Conservation (phyloP, 2,113 vertebrate genomes). For the Puntigrus tetrazona region DNA sequence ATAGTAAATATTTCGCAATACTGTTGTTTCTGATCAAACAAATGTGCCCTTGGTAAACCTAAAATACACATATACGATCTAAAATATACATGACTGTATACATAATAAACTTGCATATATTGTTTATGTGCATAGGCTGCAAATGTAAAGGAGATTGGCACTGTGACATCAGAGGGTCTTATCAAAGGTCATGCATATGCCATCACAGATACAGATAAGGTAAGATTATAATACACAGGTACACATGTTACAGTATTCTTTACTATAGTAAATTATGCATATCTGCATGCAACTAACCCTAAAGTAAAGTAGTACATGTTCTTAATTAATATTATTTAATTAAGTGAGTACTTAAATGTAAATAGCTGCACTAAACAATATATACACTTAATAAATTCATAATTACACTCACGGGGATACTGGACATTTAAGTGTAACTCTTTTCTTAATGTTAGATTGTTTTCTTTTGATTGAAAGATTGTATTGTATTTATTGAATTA, state of each 20-base stretch:
- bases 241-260: no score
- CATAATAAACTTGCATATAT: slow-evolving; percentile 12
- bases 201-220: slow-evolving; percentile 74
- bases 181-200: slow-evolving; percentile 80
- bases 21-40: neutral
- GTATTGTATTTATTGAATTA: neutral
- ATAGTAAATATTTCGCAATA: neutral
- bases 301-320: neutral
- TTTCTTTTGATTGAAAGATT: neutral
- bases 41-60: neutral
- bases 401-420: neutral
- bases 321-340: no score
- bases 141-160: slow-evolving; percentile 66
- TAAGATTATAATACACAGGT: neutral
- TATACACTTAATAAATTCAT: no score
- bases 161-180: slow-evolving; percentile 71
- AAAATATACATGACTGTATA: neutral
- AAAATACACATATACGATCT: neutral
- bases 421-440: neutral
- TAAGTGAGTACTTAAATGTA: no score
- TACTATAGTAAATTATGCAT: neutral
- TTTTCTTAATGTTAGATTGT: neutral
- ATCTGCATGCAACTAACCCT: neutral
- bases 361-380: no score
- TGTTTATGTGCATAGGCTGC: slow-evolving; percentile 63